phyloP scores from a whole-genome alignment of 37 sponge, comb jelly and placozoan genomes.

The Beroe forskalii region DNA sequence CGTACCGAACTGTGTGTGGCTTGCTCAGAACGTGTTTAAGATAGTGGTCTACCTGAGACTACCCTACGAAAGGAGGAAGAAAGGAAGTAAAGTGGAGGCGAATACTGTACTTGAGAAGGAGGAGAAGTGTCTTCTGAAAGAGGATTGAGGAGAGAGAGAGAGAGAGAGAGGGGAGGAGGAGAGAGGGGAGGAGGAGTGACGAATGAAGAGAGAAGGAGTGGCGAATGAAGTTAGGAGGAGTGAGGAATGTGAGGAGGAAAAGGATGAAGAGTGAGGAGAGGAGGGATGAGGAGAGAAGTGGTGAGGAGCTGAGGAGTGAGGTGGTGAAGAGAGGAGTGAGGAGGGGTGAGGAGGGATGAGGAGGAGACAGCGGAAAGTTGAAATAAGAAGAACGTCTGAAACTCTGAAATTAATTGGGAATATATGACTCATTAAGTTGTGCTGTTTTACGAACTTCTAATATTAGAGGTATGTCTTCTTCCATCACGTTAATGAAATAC shows the following conservation, averaged over 20 bases:
- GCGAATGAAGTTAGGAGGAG: too few relatives aligned
- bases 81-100: not conserved
- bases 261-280: not conserved
- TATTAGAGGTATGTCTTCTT: too few relatives aligned
- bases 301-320: too few relatives aligned
- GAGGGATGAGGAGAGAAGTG: too few relatives aligned
- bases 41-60: slow-evolving; percentile 34
- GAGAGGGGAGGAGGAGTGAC: not conserved
- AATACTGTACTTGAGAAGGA: not conserved
- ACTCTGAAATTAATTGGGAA: too few relatives aligned
- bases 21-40: slow-evolving; percentile 31
- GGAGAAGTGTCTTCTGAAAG: not conserved
- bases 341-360: too few relatives aligned
- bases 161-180: not conserved
- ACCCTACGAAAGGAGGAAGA: slow-evolving; percentile 33
- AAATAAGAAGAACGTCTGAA: too few relatives aligned
- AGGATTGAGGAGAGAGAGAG: not conserved
- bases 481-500: too few relatives aligned
- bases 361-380: too few relatives aligned
- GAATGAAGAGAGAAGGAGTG: slow-evolving; percentile 43
- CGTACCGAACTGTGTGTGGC: not conserved
- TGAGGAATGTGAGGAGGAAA: slow-evolving; percentile 44
- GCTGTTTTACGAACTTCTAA: too few relatives aligned
- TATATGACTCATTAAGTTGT: too few relatives aligned
- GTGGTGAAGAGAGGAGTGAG: too few relatives aligned